phyloP scores from a whole-genome alignment of 2,113 vertebrate genomes.

The Phyllopteryx taeniolatus region DNA sequence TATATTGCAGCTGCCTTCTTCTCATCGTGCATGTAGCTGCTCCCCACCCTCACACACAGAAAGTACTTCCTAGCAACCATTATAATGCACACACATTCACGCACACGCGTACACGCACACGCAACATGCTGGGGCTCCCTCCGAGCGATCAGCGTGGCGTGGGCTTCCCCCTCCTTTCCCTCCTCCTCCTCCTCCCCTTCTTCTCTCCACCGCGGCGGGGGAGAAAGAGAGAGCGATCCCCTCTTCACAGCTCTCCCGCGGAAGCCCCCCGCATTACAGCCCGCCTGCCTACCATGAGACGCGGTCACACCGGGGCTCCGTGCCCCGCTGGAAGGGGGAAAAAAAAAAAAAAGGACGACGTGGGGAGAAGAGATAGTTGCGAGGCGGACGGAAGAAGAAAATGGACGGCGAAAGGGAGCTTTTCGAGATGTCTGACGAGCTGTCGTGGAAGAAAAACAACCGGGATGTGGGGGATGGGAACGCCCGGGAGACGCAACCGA shows the following conservation, averaged over 20 bases:
- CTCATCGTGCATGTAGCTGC: constrained; percentile 55
- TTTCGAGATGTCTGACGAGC: not conserved
- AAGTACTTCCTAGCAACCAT: constrained; percentile 74
- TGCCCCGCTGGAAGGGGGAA: not conserved
- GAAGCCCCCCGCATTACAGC: constrained; percentile 51
- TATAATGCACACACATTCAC: constrained; percentile 36
- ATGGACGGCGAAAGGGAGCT: not conserved
- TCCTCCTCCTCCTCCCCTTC: constrained; percentile 32
- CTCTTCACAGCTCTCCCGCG: constrained; percentile 60
- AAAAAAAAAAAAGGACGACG: not conserved
- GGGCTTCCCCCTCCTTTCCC: constrained; percentile 60
- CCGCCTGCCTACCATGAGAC: constrained; percentile 23
- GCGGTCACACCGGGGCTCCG: constrained; percentile 4
- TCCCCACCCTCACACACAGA: constrained; percentile 56
- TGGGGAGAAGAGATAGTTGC: not conserved
- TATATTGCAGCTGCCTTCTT: constrained; percentile 33
- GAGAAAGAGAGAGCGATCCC: constrained; percentile 50
- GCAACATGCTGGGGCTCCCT: constrained; percentile 59
- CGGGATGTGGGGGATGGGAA: not conserved
- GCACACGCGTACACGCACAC: constrained; percentile 29
- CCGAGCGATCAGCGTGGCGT: constrained; percentile 67
- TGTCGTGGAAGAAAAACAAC: not conserved
- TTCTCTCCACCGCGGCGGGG: constrained; percentile 43
- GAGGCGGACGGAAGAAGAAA: not conserved
- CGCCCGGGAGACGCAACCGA: not conserved